Evolutionary conservation across 1,140 invertebrate species (phyloP), one percentile per base, ranked within the genome.

Genomic region (Drosophila ercepeae): DNA sequence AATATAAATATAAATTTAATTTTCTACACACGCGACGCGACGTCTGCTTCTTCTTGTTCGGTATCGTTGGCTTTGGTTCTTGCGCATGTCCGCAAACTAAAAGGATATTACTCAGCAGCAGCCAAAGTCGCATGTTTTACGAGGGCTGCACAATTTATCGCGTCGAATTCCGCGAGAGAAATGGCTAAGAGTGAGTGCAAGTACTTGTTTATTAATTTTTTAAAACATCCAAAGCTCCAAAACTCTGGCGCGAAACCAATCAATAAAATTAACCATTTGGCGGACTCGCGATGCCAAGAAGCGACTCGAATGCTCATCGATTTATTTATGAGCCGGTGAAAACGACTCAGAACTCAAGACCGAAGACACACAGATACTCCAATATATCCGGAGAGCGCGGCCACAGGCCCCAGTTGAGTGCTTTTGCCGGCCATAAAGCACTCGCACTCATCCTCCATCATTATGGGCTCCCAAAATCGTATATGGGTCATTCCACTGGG

Each of bases 401-500:
- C 18, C 16, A 44, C 49, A 23, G 18, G 16, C n/a, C 34, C 14
- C 57, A 39, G 64, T 75, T 69, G 72, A 76, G 72, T 76, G 63
- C 50, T 68, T 75, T 75, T 23, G 64, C 55, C 49, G 58, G 44
- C 71, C 71, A 74, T 69, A 69, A 75, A 75, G 54, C 71, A 68
- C 73, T 72, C 69, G 59, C 45, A 27, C 65, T 65, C 54, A 53
- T 59, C 42, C 46, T 74, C 50, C 71, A 75, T 75, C 52, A 75
- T 51, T 55, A 74, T 74, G 53, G 71, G 36, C 42, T 45, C 25
- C 42, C 52, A 52, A 59, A 78, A 63, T 77, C 55, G 86, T 78
- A 91, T 89, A 78, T 91, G 83, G 89, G 89, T 91, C 89, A 90
- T 89, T 91, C 89, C 89, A 91, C 49, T 89, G 89, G 86, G 89